These are phyloP conservation scores for Fistularia commersonii DNA, from an alignment of 2,797 vertebrate species.

Conservation along the genomic window DNA sequence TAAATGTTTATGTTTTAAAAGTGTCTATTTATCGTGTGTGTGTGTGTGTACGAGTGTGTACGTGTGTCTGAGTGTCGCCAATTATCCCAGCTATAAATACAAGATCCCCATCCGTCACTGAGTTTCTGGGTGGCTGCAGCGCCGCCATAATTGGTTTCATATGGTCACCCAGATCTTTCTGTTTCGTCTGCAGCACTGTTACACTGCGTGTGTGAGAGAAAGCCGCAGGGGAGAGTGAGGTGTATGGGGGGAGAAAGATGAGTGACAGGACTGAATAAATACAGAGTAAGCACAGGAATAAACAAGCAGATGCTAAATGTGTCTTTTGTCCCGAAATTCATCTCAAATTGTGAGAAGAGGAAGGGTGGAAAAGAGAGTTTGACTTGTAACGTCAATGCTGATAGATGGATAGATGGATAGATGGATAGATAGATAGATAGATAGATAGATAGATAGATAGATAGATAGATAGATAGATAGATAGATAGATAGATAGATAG, in stretches of 20 bases:
- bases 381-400: conserved; percentile 45
- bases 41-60: conserved; percentile 30
- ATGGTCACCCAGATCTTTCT: conserved; percentile 83
- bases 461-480: too few species aligned
- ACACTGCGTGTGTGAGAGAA: conserved; percentile 78
- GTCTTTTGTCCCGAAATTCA: conserved; percentile 67
- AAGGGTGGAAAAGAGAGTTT: conserved; percentile 16
- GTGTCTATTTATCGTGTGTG: conserved; percentile 62
- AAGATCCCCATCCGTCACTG: conserved; percentile 96
- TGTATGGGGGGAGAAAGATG: conserved; percentile 54
- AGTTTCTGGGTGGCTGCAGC: conserved; percentile 97
- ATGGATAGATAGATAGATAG: too few species aligned
- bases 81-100: conserved; percentile 98
- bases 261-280: conserved; percentile 80
- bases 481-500: too few species aligned
- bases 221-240: conserved; percentile 73
- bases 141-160: conserved; percentile 94
- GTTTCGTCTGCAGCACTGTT: conserved; percentile 74
- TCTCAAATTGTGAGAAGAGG: conserved; percentile 27
- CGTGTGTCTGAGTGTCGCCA: conserved; percentile 89
- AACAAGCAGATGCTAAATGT: conserved; percentile 76
- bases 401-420: too few species aligned
- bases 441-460: too few species aligned
- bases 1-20: conserved; percentile 45
- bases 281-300: conserved; percentile 72